phyloP scores from a whole-genome alignment of 2,888 invertebrate genomes.

The Acanthosepion lycidas region DNA sequence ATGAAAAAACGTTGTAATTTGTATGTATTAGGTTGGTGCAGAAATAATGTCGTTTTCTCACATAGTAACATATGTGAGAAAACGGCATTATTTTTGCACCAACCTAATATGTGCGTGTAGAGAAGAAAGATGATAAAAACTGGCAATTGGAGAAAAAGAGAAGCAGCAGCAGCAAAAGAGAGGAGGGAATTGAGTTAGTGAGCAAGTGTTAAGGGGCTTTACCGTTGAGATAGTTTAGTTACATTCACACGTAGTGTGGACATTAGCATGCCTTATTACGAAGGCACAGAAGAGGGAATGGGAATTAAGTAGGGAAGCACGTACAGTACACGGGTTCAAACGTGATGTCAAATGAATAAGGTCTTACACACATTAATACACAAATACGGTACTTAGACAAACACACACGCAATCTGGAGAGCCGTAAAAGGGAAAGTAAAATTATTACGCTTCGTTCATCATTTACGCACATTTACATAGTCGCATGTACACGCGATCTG shows the following conservation, averaged over 20 bases:
- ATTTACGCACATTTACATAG: background rate
- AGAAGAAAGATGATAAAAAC: background rate
- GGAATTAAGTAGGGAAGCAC: background rate
- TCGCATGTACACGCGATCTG: background rate
- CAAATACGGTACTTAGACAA: background rate
- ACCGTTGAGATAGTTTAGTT: background rate
- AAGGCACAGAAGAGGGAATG: background rate
- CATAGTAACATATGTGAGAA: no score
- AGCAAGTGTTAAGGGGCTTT: background rate
- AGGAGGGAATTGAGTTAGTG: background rate
- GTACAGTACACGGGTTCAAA: background rate
- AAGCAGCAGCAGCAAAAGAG: background rate
- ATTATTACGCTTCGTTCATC: background rate
- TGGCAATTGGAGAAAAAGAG: background rate
- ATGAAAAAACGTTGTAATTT: no score
- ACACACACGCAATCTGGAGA: background rate
- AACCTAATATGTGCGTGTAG: background rate
- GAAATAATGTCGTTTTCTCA: no score
- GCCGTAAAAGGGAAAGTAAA: background rate
- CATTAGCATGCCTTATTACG: slow-evolving; percentile 14
- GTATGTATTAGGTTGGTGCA: no score
- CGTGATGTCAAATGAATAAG: background rate
- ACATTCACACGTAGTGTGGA: slow-evolving; percentile 33
- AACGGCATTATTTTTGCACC: no score
- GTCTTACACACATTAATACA: background rate